phyloP scores from a whole-genome alignment of 2,888 invertebrate species.

The Cheiracanthium punctorium region DNA sequence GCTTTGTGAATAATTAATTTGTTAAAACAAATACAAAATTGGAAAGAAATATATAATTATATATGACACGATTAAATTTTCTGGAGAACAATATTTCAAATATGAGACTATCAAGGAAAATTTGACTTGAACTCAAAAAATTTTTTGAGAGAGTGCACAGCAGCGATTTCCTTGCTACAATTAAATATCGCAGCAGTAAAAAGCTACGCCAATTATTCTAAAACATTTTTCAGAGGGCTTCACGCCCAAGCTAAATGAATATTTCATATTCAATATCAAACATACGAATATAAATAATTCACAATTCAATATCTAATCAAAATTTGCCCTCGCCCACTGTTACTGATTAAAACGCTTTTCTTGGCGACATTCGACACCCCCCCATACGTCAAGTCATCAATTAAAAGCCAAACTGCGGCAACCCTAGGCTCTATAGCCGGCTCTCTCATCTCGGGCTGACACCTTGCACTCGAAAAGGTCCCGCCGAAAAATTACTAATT shows the following conservation, averaged over 20 bases:
- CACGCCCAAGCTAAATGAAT: neutral
- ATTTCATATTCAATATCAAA: neutral
- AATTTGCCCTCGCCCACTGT: neutral
- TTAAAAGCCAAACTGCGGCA: constrained; percentile 16
- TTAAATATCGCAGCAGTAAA: no score
- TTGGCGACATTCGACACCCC: constrained; percentile 16
- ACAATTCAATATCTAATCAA: neutral
- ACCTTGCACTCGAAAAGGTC: constrained; percentile 20
- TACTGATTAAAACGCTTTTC: neutral
- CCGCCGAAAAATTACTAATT: constrained; percentile 33
- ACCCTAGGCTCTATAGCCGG: constrained; percentile 21
- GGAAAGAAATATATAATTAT: no score
- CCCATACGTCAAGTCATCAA: constrained; percentile 35
- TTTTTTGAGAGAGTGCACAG: no score
- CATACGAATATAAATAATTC: neutral
- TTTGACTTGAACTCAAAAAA: no score
- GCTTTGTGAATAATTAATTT: no score
- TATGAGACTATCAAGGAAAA: no score
- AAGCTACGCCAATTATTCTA: no score
- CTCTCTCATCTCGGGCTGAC: constrained; percentile 26
- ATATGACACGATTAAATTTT: no score
- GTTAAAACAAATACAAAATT: no score
- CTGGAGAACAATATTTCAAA: no score
- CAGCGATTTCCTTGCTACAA: no score
- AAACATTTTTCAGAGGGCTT: neutral